Evolutionary conservation across 1,140 invertebrate species (phyloP).

Genomic region (Papilio glaucus): DNA sequence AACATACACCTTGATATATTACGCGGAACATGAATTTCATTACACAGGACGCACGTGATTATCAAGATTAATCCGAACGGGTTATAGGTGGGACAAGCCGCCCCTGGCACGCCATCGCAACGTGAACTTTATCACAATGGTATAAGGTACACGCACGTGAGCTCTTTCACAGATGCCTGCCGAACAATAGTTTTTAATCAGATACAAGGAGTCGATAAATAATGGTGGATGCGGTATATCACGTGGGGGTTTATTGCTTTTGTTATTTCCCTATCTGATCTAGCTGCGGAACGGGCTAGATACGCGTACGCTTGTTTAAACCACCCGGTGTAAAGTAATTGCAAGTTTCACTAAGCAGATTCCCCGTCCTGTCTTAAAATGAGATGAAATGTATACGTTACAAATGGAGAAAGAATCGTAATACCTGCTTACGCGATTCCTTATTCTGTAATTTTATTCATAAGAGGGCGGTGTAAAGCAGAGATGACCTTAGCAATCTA

Average conservation of each 20-base stretch:
- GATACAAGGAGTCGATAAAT: conserved; percentile 35
- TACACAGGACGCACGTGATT: conserved; percentile 36
- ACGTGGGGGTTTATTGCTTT: conserved; percentile 15
- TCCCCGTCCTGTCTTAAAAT: too few relatives aligned
- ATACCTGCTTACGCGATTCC: too few relatives aligned
- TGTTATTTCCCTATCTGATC: conserved; percentile 24
- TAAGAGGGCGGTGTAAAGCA: too few relatives aligned
- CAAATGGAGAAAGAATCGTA: too few relatives aligned
- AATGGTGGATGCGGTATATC: conserved; percentile 34
- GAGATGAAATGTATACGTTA: too few relatives aligned
- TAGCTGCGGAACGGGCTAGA: not conserved
- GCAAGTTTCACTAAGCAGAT: not conserved
- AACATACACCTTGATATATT: conserved; percentile 29
- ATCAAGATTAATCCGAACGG: conserved; percentile 41
- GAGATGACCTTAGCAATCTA: too few relatives aligned
- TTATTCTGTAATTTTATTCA: too few relatives aligned
- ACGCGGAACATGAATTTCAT: conserved; percentile 47
- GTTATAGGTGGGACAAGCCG: conserved; percentile 20
- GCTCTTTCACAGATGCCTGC: not conserved
- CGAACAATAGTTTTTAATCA: conserved; percentile 36
- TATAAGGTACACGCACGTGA: not conserved
- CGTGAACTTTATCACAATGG: not conserved
- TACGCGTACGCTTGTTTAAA: not conserved
- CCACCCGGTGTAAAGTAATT: not conserved
- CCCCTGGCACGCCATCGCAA: conserved; percentile 4